A percentile compares a stretch with the other conserved stretches of the same genome.
Evolutionary conservation across 2,797 vertebrate species (phyloP).

Genomic region (Nasua narica): DNA sequence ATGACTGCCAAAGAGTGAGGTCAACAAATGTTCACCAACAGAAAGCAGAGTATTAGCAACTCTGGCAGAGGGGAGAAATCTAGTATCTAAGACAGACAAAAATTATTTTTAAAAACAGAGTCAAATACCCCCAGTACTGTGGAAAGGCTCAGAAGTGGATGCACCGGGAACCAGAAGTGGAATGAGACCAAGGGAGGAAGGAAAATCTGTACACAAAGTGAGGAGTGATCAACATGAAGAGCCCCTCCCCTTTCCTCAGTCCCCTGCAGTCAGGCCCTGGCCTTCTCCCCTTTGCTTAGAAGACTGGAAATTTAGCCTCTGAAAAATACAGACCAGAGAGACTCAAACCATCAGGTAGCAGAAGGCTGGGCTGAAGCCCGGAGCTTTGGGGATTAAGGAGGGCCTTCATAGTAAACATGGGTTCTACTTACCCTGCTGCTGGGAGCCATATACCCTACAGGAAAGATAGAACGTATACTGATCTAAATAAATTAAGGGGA

Average conservation of each 20-base stretch:
- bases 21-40: neutral
- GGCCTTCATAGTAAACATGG: neutral
- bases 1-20: neutral
- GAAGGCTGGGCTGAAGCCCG: neutral
- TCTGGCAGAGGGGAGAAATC: neutral
- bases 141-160: neutral
- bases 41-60: neutral
- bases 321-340: neutral
- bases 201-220: neutral
- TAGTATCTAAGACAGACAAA: neutral
- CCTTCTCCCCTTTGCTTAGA: neutral
- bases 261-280: neutral
- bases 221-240: neutral
- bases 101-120: neutral
- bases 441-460: neutral
- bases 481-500: neutral
- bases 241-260: neutral
- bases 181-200: neutral
- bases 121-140: neutral
- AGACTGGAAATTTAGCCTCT: neutral
- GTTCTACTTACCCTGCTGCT: neutral
- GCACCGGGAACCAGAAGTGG: neutral
- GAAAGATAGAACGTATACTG: neutral
- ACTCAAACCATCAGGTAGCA: neutral
- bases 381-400: neutral